phyloP scores from a whole-genome alignment of 2,888 invertebrate genomes.

The Gymnoscelis rufifasciata region DNA sequence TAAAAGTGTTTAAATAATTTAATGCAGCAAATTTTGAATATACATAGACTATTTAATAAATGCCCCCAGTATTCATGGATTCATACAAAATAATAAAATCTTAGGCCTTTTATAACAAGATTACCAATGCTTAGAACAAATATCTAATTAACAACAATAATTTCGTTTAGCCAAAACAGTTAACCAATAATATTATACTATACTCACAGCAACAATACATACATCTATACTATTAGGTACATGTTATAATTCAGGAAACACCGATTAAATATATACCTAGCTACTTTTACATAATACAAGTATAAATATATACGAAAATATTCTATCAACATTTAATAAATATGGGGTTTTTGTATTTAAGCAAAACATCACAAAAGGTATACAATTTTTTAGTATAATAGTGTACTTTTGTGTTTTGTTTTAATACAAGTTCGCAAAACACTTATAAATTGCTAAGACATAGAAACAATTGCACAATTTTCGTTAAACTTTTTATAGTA shows the following conservation, averaged over 20 bases:
- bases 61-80: too few species aligned
- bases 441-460: not conserved
- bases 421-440: constrained; percentile 6
- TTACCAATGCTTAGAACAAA: not conserved
- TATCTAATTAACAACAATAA: constrained; percentile 3
- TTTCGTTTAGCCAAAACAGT: not conserved
- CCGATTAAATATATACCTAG: constrained; percentile 29
- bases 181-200: constrained; percentile 12
- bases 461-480: constrained; percentile 6
- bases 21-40: too few species aligned
- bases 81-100: not conserved
- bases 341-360: constrained; percentile 13
- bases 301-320: constrained; percentile 44
- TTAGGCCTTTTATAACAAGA: constrained; percentile 10
- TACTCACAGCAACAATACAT: constrained; percentile 35
- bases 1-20: too few species aligned
- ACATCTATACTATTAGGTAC: constrained; percentile 33
- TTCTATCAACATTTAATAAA: constrained; percentile 37
- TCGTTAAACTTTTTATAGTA: too few species aligned
- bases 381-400: not conserved
- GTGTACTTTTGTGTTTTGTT: constrained; percentile 1
- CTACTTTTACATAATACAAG: constrained; percentile 20
- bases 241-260: constrained; percentile 35
- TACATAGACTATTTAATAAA: too few species aligned
- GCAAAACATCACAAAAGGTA: not conserved